These are phyloP conservation scores for Morone saxatilis DNA, from an alignment of 2,113 vertebrate genomes.

Conservation along the genomic window DNA sequence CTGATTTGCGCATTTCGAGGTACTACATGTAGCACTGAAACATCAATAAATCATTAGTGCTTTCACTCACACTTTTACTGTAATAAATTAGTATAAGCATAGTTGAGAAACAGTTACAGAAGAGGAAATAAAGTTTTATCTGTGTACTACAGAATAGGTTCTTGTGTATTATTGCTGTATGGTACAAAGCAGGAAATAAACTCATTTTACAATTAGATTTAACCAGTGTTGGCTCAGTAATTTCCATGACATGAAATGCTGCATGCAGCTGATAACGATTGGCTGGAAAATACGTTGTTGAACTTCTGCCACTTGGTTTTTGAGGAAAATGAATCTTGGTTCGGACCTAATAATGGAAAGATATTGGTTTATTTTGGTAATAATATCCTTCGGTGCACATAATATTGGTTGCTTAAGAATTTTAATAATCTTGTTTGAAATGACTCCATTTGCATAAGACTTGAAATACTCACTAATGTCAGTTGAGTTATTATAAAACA, in stretches of 20 bases:
- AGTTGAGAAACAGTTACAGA: neutral
- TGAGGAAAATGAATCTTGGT: neutral
- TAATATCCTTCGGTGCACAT: neutral
- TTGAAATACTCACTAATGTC: neutral
- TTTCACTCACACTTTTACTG: neutral
- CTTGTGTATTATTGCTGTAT: neutral
- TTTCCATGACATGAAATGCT: neutral
- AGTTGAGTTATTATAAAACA: neutral
- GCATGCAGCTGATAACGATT: neutral
- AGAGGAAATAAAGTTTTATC: neutral
- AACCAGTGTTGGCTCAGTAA: neutral
- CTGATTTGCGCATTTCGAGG: conserved; percentile 4
- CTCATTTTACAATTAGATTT: neutral
- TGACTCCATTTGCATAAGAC: conserved; percentile 10
- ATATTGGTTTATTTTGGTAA: neutral
- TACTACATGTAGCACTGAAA: neutral
- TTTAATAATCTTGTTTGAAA: neutral
- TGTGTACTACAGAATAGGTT: neutral
- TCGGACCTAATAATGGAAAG: neutral
- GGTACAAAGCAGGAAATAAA: neutral
- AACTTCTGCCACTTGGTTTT: neutral
- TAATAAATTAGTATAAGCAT: neutral
- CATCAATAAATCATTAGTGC: neutral
- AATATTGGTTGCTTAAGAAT: neutral
- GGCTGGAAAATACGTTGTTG: neutral